phyloP scores from a whole-genome alignment of 2,797 vertebrate genomes.

The Oceanodroma leucorhoa region DNA sequence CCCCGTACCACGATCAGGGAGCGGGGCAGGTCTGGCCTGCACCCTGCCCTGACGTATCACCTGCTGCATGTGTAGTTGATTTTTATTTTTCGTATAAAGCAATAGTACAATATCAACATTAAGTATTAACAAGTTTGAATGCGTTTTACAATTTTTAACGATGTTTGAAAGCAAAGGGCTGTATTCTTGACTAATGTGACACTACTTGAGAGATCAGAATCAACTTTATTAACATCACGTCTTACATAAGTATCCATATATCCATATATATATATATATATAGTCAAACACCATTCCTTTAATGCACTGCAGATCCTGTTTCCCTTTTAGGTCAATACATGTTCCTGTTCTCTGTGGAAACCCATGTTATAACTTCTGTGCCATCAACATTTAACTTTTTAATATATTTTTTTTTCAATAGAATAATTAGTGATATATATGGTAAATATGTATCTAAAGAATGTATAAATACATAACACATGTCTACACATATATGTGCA shows the following conservation, averaged over 20 bases:
- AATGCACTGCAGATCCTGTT: background rate
- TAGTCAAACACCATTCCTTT: background rate
- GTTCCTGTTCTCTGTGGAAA: background rate
- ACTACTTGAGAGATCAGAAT: background rate
- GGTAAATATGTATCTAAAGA: background rate
- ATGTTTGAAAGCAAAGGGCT: background rate
- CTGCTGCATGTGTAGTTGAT: background rate
- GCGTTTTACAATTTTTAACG: accelerated
- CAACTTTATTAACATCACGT: background rate
- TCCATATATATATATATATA: background rate
- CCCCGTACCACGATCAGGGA: background rate
- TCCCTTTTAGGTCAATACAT: background rate
- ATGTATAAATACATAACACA: background rate
- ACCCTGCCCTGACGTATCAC: background rate
- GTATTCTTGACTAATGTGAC: background rate
- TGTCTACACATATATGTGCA: background rate
- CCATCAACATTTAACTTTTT: background rate
- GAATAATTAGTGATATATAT: background rate
- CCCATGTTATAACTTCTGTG: background rate
- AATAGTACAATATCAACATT: background rate
- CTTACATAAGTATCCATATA: background rate
- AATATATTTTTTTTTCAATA: background rate
- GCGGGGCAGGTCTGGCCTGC: accelerated
- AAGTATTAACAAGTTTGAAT: background rate
- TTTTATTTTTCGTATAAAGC: background rate